Conservation (phyloP, 2,113 vertebrate species). For the Tychaedon coryphoeus region DNA sequence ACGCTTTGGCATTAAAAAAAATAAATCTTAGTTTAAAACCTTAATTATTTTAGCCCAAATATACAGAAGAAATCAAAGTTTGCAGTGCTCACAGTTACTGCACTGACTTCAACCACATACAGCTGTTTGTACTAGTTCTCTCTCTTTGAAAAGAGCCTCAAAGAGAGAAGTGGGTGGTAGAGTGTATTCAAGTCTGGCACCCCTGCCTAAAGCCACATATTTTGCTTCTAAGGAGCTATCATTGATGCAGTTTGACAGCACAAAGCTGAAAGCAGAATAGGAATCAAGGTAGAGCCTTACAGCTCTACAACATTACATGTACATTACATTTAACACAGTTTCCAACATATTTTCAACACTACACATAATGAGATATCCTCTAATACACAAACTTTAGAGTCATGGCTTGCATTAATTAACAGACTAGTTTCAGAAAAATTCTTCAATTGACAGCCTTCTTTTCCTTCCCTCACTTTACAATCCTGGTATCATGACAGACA, state of each 20-base stretch:
- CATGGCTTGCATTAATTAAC: neutral
- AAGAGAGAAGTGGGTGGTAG: neutral
- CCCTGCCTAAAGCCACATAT: neutral
- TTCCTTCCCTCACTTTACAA: neutral
- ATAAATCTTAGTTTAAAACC: neutral
- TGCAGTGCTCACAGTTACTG: neutral
- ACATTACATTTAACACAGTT: neutral
- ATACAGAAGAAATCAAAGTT: neutral
- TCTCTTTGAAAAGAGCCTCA: neutral
- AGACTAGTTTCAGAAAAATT: neutral
- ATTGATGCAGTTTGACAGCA: neutral
- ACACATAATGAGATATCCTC: neutral
- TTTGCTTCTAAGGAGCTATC: neutral
- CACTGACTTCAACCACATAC: neutral
- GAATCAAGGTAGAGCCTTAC: neutral
- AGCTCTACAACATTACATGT: fast-evolving
- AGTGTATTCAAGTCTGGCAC: neutral
- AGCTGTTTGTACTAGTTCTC: neutral
- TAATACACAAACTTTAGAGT: neutral
- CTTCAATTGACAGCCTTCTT: neutral
- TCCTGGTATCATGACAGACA: neutral
- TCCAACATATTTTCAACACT: neutral
- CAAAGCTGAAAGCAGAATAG: neutral
- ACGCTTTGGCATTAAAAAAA: neutral
- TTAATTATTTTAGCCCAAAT: neutral